A percentile compares a stretch with the other conserved stretches of the same genome.
phyloP scores from a whole-genome alignment of 2,113 vertebrate species.

The Syngnathus floridae region DNA sequence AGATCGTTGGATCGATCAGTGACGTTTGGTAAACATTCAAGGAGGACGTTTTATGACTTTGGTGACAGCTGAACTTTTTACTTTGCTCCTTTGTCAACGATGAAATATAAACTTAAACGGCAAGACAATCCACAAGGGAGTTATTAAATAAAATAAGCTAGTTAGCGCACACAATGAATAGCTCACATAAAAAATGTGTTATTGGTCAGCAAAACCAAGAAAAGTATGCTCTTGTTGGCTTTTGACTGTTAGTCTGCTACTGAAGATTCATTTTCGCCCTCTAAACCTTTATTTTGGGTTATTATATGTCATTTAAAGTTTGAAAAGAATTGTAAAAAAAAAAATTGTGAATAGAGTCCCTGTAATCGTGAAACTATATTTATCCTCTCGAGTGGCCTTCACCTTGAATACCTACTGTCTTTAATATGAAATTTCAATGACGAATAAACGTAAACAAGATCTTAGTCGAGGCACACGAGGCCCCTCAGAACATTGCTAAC shows the following conservation, averaged over 20 bases:
- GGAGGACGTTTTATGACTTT: not conserved
- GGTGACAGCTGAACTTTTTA: conserved; percentile 5
- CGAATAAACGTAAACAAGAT: not conserved
- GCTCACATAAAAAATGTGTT: not conserved
- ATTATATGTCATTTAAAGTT: not conserved
- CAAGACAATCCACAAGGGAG: not conserved
- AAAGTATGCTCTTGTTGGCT: too few relatives aligned
- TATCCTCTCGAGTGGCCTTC: not conserved
- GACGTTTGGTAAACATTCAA: not conserved
- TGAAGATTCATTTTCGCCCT: too few relatives aligned
- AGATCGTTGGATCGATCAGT: not conserved
- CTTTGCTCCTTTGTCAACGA: not conserved
- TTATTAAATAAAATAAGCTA: not conserved
- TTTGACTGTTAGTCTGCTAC: too few relatives aligned
- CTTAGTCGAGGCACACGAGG: not conserved
- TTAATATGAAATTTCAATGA: not conserved
- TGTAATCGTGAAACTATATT: not conserved
- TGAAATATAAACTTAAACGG: not conserved
- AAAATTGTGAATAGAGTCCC: not conserved
- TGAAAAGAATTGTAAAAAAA: not conserved
- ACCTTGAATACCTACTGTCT: not conserved
- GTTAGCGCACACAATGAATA: not conserved
- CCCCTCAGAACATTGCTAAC: not conserved
- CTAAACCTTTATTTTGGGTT: too few relatives aligned
- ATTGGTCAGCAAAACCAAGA: not conserved